Evolutionary conservation across 1,140 invertebrate species (phyloP).

Genomic region (Listronotus bonariensis): DNA sequence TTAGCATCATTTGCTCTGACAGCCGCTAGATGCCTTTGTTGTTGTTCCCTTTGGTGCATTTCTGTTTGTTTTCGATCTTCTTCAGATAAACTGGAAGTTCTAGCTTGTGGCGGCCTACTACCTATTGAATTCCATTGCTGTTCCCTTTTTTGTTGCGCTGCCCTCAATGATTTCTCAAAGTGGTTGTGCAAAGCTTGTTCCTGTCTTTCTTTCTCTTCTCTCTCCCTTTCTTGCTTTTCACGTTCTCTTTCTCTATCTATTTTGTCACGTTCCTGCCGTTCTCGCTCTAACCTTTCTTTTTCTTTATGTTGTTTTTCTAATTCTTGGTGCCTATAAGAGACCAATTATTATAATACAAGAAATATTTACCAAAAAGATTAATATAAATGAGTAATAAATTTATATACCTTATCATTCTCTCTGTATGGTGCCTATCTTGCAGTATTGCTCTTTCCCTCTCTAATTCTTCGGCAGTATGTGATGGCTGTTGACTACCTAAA

Average conservation of each 20-base stretch:
- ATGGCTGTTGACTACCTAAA: constrained; percentile 21
- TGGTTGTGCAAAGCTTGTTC: constrained; percentile 86
- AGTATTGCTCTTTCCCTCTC: constrained; percentile 54
- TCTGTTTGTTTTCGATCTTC: constrained; percentile 49
- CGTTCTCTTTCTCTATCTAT: constrained; percentile 62
- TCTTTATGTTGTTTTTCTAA: constrained; percentile 65
- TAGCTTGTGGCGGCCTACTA: constrained; percentile 49
- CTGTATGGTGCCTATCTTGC: constrained; percentile 54
- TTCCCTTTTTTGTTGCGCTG: constrained; percentile 72
- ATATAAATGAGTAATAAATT: no score
- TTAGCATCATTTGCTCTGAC: constrained; percentile 30
- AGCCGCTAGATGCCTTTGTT: constrained; percentile 51
- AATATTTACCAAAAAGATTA: no score
- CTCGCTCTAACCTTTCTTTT: constrained; percentile 60
- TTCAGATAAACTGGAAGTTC: constrained; percentile 49
- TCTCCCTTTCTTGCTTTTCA: constrained; percentile 60
- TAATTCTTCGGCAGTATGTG: constrained; percentile 60
- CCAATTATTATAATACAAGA: no score
- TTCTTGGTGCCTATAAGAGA: constrained; percentile 61
- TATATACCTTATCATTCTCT: constrained; percentile 42
- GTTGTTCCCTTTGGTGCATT: constrained; percentile 43
- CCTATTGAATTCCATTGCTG: constrained; percentile 57
- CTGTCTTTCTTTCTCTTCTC: constrained; percentile 64
- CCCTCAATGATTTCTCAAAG: constrained; percentile 85
- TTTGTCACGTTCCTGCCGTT: constrained; percentile 56